Conservation (phyloP, 2,888 invertebrate species). For the Diabrotica balteata region DNA sequence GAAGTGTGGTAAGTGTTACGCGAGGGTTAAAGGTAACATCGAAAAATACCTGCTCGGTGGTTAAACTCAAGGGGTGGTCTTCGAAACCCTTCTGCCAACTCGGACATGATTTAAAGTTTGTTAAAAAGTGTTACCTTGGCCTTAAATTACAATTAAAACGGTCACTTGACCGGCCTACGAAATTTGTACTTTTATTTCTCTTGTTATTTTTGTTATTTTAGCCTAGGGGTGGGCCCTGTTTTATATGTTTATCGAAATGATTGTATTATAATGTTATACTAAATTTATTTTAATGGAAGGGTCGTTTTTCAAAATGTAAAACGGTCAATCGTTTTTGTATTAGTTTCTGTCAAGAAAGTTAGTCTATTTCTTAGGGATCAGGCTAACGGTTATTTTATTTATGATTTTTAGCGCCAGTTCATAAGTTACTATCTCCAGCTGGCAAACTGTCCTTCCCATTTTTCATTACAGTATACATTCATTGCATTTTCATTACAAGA, state of each 20-base stretch:
- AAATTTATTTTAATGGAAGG: constrained; percentile 53
- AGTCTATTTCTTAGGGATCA: constrained; percentile 12
- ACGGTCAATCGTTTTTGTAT: constrained; percentile 50
- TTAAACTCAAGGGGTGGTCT: constrained; percentile 42
- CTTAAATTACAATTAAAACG: constrained; percentile 49
- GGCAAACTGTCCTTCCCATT: no score
- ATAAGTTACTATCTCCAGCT: no score
- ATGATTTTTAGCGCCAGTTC: constrained; percentile 6
- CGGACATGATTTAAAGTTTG: constrained; percentile 47
- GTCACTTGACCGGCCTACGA: constrained; percentile 51
- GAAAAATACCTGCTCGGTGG: constrained; percentile 47
- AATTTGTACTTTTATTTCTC: constrained; percentile 52
- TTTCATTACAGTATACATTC: no score
- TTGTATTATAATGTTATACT: constrained; percentile 54
- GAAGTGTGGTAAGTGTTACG: constrained; percentile 44
- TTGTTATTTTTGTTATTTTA: constrained; percentile 34
- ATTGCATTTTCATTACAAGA: no score
- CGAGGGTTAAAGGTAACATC: constrained; percentile 50
- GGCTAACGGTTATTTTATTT: constrained; percentile 24
- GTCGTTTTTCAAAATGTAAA: constrained; percentile 45
- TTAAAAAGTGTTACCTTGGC: constrained; percentile 56
- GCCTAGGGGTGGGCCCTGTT: constrained; percentile 32
- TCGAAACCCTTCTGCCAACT: constrained; percentile 47
- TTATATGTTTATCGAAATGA: constrained; percentile 53
- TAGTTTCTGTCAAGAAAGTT: constrained; percentile 34